Percentiles rank a stretch among this genome's conserved stretches.
phyloP scores from a whole-genome alignment of 2,113 vertebrate species.

The Lasiurus cinereus region DNA sequence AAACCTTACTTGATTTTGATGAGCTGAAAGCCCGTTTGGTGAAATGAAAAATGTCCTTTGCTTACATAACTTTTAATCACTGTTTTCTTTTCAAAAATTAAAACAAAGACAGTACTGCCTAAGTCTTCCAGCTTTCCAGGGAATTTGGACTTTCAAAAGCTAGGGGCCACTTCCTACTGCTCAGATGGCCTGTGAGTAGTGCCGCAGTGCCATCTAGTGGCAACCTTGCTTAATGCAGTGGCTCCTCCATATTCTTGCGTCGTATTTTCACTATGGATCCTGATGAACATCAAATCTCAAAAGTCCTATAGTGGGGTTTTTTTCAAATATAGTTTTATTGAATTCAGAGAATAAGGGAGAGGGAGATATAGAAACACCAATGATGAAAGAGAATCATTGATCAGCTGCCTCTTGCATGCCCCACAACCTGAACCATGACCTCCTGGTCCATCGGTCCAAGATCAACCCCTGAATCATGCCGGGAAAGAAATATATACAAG shows the following conservation, averaged over 20 bases:
- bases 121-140: conserved; percentile 11
- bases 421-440: too few relatives aligned
- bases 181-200: neutral
- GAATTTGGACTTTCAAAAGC: neutral
- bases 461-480: too few relatives aligned
- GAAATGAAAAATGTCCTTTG: neutral
- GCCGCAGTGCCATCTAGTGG: conserved; percentile 72
- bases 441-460: too few relatives aligned
- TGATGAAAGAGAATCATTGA: too few relatives aligned
- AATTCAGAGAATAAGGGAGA: too few relatives aligned
- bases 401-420: too few relatives aligned
- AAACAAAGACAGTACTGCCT: neutral
- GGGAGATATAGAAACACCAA: too few relatives aligned
- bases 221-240: neutral
- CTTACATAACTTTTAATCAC: neutral
- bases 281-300: neutral
- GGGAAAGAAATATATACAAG: neutral
- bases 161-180: neutral
- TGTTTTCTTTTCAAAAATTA: neutral
- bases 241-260: neutral
- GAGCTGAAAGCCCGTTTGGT: neutral
- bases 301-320: too few relatives aligned
- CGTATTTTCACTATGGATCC: neutral
- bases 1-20: neutral
- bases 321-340: too few relatives aligned